Percentiles rank a stretch among this genome's conserved stretches.
Conservation (phyloP, 2,888 invertebrate species). For the Meteorus colon region DNA sequence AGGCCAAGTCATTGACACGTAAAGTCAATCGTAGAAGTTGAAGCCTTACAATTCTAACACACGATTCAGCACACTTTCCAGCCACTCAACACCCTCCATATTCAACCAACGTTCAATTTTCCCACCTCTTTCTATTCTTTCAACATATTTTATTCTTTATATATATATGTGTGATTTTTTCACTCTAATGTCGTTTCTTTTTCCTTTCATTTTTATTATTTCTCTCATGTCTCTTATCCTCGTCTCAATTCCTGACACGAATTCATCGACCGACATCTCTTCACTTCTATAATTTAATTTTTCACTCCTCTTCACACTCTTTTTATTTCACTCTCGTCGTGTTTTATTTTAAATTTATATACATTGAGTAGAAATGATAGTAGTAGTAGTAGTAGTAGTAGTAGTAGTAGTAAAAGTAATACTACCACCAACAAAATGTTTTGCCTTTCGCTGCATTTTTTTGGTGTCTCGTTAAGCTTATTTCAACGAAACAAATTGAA, state of each 20-base stretch:
- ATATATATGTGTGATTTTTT: neutral
- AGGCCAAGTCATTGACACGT: conserved; percentile 51
- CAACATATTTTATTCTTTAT: neutral
- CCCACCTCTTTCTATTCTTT: conserved; percentile 3
- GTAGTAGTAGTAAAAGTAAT: too few species aligned
- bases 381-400: too few species aligned
- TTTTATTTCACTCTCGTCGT: conserved; percentile 18
- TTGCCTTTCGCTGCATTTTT: neutral
- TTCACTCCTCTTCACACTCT: conserved; percentile 51
- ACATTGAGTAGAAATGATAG: neutral
- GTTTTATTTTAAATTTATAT: neutral
- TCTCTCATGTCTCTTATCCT: conserved; percentile 49
- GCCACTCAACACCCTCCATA: conserved; percentile 31
- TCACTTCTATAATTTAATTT: conserved; percentile 54
- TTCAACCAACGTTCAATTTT: neutral
- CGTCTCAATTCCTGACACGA: conserved; percentile 58
- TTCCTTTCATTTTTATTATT: conserved; percentile 35
- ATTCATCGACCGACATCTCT: conserved; percentile 54
- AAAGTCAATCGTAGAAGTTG: conserved; percentile 33
- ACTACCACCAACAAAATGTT: neutral
- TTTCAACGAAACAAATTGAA: conserved; percentile 34
- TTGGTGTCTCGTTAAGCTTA: conserved; percentile 28
- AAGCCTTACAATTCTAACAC: conserved; percentile 40
- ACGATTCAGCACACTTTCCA: conserved; percentile 42
- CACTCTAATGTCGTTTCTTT: conserved; percentile 14